Evolutionary conservation across 2,888 invertebrate genomes (phyloP), one percentile per base, ranked within the genome.

Genomic region (Charanyca ferruginea): DNA sequence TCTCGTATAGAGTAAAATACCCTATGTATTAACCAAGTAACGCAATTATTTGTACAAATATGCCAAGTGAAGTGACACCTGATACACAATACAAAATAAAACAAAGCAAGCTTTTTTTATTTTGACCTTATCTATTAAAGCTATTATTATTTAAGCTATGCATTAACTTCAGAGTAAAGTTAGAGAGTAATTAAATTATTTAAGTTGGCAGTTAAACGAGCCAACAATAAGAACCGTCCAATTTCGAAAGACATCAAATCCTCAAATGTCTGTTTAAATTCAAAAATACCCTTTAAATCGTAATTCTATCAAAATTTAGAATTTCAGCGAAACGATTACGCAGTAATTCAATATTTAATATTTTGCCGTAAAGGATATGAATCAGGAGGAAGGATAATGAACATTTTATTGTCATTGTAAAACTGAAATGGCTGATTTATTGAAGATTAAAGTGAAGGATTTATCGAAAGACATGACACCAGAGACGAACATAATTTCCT

Each of bases 331-430:
- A 55, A 42, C 20, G 41, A 57, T 76, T 60, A 57, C 44, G 18
- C 7, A 23, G 23, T 42, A 8, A 58, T 77, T 71, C 25, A 58
- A 74, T 61, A 51, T 51, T 76, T 61, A 44, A 74, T 57, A 76
- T 60, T 64, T 60, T 45, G 2, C 58, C 20, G 47, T 65, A 71
- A 76, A 72, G 53, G 48, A 45, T 73, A 52, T n/a, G 42, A 47
- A 45, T 35, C 13, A 32, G 44, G 51, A 60, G 11, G 20, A 20
- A 48, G 57, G 52, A 48, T 71, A 61, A 64, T 42, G 28, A 18
- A 23, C 18, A 44, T 52, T 69, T 73, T 59, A 64, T 42, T 20
- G 11, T 57, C 44, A 35, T 45, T 71, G n/a, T 62, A 7, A 60
- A 57, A 58, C 18, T 53, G n/a, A 11, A 60, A 71, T 18, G 55